Percentiles rank a stretch among this genome's conserved stretches.
phyloP scores from a whole-genome alignment of 2,888 invertebrate genomes.

The Eulithis testata region DNA sequence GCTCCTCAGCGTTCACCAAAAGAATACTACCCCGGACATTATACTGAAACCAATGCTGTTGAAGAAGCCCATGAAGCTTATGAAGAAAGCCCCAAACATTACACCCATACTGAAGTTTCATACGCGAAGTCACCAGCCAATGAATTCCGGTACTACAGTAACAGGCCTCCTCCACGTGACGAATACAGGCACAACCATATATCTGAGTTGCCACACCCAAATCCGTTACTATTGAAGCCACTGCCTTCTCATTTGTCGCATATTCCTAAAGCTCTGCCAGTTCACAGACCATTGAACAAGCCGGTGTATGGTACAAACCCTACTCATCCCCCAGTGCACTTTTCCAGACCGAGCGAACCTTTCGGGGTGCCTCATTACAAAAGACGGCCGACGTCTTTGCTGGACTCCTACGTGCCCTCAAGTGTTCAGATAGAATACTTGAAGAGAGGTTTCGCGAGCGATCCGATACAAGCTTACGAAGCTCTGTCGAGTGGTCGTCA shows the following conservation, averaged over 20 bases:
- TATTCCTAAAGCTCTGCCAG: constrained; percentile 71
- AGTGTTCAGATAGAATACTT: constrained; percentile 79
- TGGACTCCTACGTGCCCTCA: constrained; percentile 86
- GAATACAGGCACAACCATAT: constrained; percentile 59
- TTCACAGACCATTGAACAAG: constrained; percentile 67
- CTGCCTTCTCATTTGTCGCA: constrained; percentile 68
- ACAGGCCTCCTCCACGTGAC: constrained; percentile 61
- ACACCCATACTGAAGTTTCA: constrained; percentile 59
- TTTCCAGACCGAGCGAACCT: constrained; percentile 58
- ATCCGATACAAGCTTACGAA: constrained; percentile 73
- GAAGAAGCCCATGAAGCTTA: constrained; percentile 60
- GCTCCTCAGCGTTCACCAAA: constrained; percentile 59
- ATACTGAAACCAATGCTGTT: constrained; percentile 60
- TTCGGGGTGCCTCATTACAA: constrained; percentile 57
- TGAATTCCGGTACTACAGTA: constrained; percentile 68
- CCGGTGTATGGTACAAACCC: constrained; percentile 64
- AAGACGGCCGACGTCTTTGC: constrained; percentile 77
- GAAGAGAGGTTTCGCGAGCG: constrained; percentile 73
- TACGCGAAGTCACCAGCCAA: constrained; percentile 50
- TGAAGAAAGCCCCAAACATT: constrained; percentile 59
- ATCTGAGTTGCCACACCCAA: constrained; percentile 69
- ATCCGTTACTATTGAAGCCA: constrained; percentile 64
- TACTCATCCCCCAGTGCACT: constrained; percentile 50
- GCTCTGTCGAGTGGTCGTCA: constrained; percentile 69
- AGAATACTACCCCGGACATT: constrained; percentile 61